Evolutionary conservation across 2,888 invertebrate genomes (phyloP).

Genomic region (Protula sp.): DNA sequence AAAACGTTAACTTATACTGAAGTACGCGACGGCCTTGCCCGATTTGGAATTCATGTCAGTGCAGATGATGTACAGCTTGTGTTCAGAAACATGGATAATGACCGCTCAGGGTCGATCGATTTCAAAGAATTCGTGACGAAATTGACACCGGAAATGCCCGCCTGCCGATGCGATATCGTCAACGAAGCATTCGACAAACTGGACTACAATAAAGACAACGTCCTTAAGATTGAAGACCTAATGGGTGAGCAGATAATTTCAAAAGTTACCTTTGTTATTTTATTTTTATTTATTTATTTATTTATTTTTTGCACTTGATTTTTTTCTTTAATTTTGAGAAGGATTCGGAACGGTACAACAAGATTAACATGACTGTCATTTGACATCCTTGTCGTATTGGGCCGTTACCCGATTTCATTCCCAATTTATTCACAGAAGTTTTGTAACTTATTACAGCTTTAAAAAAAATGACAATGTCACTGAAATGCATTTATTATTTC

Average conservation of each 20-base stretch:
- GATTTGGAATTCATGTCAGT: slow-evolving; percentile 17
- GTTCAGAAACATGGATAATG: slow-evolving; percentile 37
- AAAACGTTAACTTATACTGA: slow-evolving; percentile 38
- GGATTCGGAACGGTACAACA: too few species aligned
- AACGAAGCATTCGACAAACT: slow-evolving; percentile 38
- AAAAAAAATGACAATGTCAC: too few species aligned
- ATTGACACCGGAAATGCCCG: slow-evolving; percentile 35
- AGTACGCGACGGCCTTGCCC: slow-evolving; percentile 31
- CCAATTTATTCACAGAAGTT: too few species aligned
- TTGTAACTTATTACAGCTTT: too few species aligned
- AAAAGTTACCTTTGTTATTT: background rate
- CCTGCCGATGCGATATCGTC: slow-evolving; percentile 31
- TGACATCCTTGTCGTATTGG: too few species aligned
- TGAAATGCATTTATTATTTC: too few species aligned
- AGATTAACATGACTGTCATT: too few species aligned
- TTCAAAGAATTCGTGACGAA: slow-evolving; percentile 40
- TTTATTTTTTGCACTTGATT: too few species aligned
- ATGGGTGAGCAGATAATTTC: slow-evolving; percentile 26
- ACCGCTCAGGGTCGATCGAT: slow-evolving; percentile 33
- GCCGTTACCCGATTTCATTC: too few species aligned
- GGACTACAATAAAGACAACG: slow-evolving; percentile 39
- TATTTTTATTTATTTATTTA: too few species aligned
- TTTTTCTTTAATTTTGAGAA: too few species aligned
- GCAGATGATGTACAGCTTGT: slow-evolving; percentile 32
- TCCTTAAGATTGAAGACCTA: slow-evolving; percentile 38